Evolutionary conservation across 2,888 invertebrate species (phyloP).

Genomic region (Epistrophe grossulariae): DNA sequence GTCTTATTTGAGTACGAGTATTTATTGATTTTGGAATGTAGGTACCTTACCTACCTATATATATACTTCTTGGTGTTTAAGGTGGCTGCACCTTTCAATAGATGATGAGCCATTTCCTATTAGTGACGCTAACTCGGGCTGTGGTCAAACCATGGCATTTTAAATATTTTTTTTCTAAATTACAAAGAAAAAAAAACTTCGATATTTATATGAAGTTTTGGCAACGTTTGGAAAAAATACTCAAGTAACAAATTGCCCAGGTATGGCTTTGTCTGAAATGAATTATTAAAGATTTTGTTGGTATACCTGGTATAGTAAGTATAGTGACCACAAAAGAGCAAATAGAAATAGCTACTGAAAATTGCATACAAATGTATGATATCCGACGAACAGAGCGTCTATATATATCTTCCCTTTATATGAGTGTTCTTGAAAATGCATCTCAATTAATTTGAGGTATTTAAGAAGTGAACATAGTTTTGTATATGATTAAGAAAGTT

Average conservation of each 20-base stretch:
- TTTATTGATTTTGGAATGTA: conserved; percentile 65
- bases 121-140: conserved; percentile 53
- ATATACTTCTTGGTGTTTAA: neutral
- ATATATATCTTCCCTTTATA: neutral
- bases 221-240: conserved; percentile 7
- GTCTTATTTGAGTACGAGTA: conserved; percentile 72
- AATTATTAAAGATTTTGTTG: conserved; percentile 43
- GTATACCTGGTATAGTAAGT: neutral
- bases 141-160: conserved; percentile 52
- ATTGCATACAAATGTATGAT: conserved; percentile 49
- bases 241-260: conserved; percentile 26
- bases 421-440: conserved; percentile 63
- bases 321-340: conserved; percentile 3
- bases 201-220: conserved; percentile 25
- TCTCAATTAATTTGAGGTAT: conserved; percentile 73
- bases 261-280: neutral
- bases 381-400: conserved; percentile 14
- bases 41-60: neutral
- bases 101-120: conserved; percentile 13
- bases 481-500: conserved; percentile 70
- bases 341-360: conserved; percentile 50
- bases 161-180: no score
- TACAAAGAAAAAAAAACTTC: no score
- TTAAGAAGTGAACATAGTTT: conserved; percentile 61
- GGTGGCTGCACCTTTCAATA: conserved; percentile 14